Evolutionary conservation across 2,113 vertebrate species (phyloP), one percentile per base, ranked within the genome.

Genomic region (Nibea coibor): DNA sequence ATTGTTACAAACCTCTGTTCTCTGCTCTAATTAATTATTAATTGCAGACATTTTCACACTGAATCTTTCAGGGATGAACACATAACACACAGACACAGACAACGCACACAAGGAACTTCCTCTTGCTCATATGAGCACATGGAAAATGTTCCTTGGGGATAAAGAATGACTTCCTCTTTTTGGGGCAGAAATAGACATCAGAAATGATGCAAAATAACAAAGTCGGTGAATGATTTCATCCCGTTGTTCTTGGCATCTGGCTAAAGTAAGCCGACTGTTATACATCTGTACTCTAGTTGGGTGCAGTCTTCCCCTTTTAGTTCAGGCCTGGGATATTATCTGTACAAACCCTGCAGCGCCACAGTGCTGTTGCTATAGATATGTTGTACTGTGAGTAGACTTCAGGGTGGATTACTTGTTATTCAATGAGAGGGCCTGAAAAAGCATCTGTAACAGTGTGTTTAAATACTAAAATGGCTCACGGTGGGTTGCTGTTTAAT

Each of bases 211-310:
- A 79, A 78, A 90, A 79, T 81, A 81, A 78, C 59, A 80, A 65
- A 69, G 50, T 5, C 24, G 3, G 83, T 24, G 31, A 68, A 80
- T 92, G 89, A 91, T 88, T 74, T 92, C 92, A 93, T 78, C n/a
- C 79, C 75, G 80, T 81, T 89, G 84, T 74, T 88, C 35, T 75
- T 90, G 87, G 82, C 80, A 17, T 67, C 48, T 20, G 64, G 84
- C 89, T 92, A 81, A 87, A 90, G 77, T 83, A 81, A 85, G 85
- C 86, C 4, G 14, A 8, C 50, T 89, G 71, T 45, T 83, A 22
- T 64, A 67, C 69, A 58, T 82, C 61, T 78, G 58, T 65, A 58
- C 65, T 75, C 63, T 68, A 70, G 48, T 53, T 3, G 70, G 26
- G 74, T 48, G 53, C 78, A 85, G 19, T 51, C 76, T 79, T 86